A percentile compares a stretch with the other conserved stretches of the same genome.
Conservation (phyloP, 2,113 vertebrate species). For the Ascaphus truei region DNA sequence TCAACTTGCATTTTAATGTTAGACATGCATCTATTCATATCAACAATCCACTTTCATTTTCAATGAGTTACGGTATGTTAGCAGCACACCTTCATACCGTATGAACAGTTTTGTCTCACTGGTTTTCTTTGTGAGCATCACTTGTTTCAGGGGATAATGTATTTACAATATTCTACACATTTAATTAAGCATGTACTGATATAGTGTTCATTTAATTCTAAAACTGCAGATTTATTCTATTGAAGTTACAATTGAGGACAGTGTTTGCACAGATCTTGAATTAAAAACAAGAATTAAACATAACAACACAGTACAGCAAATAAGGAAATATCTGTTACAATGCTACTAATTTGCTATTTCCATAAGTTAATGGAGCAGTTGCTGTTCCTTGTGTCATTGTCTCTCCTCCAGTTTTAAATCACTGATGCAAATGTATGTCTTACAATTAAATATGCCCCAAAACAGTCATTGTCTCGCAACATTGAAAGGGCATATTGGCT, state of each 20-base stretch:
- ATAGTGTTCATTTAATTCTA: neutral
- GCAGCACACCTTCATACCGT: too few species aligned
- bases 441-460: conserved; percentile 19
- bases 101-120: neutral
- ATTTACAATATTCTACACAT: neutral
- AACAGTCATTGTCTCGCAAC: conserved; percentile 17
- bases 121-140: neutral
- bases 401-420: conserved; percentile 4
- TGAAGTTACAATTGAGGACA: neutral
- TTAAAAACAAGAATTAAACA: conserved; percentile 20
- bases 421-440: conserved; percentile 1
- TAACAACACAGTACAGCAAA: conserved; percentile 3
- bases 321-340: conserved; percentile 7
- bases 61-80: too few species aligned
- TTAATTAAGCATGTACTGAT: neutral
- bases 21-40: too few species aligned
- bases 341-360: conserved; percentile 24
- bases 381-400: conserved; percentile 19
- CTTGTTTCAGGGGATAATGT: neutral
- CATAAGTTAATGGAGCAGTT: conserved; percentile 28
- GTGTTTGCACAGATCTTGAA: conserved; percentile 3
- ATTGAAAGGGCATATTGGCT: conserved; percentile 10
- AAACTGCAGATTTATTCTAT: neutral
- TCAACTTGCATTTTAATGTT: too few species aligned
- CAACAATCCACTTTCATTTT: too few species aligned